Base-by-base conservation (phyloP, 2,888 invertebrate genomes). In the Drosophila pullipes region DNA sequence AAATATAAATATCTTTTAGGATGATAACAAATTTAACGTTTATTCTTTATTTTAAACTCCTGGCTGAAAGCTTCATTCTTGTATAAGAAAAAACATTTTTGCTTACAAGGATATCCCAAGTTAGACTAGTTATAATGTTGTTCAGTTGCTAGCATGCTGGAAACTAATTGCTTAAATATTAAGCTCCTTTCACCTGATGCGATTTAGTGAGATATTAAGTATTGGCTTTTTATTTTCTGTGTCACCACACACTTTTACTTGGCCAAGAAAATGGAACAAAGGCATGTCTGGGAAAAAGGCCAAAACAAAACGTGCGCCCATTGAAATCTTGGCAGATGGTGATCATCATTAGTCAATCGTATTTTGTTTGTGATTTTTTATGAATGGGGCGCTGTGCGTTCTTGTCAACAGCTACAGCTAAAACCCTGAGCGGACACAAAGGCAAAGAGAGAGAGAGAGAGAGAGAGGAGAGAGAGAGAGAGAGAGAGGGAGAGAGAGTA, bases 321-420 rank as follows among this genome's bases (percentile, higher is more conserved):
- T 68, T 47, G 47, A 47, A 64, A 63, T 52, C 41, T 49, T 55
- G 63, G 18, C 69, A 25, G 55, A 44, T 57, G 78, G 63, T 67
- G 69, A 79, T 81, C 78, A 77, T 77, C 82, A 79, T 81, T 55
- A 79, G 77, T 79, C 82, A 74, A 57, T 39, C 35, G 33, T 10
- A 49, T 52, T 58, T 52, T 68, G 49, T 50, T 59, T 57, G 31
- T 39, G 39, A n/a, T 44, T 18, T 61, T 30, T 64, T 55, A 35
- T 69, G 65, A 74, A 69, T 74, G 58, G 30, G 37, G 18, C 35
- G 57, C 35, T 49, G 35, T 63, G 35, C 30, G 65, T 74, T 71
- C 79, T 71, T 74, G 62, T 76, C 61, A 68, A 53, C 54, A 39
- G 54, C 39, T 28, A 22, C 69, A 49, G 69, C 30, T 33, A 22